phyloP scores from a whole-genome alignment of 1,140 invertebrate species.

The Daktulosphaira vitifoliae region DNA sequence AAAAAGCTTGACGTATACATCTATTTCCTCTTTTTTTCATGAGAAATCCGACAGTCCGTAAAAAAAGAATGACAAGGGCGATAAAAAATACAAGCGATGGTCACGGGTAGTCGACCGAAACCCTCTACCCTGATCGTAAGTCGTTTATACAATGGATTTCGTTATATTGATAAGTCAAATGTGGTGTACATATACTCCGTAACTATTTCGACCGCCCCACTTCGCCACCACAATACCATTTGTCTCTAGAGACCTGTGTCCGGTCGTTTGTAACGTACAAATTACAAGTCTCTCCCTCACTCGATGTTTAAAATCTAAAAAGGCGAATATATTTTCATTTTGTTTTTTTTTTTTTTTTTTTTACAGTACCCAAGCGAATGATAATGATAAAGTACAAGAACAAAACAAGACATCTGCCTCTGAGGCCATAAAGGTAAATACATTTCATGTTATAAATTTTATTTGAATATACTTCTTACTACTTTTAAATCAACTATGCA shows the following conservation, averaged over 20 bases:
- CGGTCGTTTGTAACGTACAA: slow-evolving; percentile 19
- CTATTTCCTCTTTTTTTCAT: not conserved
- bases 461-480: no score
- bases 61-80: slow-evolving; percentile 5
- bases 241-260: not conserved
- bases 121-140: slow-evolving; percentile 6
- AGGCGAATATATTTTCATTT: slow-evolving; percentile 15
- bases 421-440: slow-evolving; percentile 13
- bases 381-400: not conserved
- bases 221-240: no score
- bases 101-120: slow-evolving; percentile 11
- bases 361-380: not conserved
- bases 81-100: slow-evolving; percentile 1
- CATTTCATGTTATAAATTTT: no score
- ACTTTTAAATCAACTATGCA: no score
- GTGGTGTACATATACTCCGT: no score
- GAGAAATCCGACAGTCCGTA: not conserved
- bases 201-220: no score
- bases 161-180: not conserved
- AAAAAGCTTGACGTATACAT: no score
- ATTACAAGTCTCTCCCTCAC: slow-evolving; percentile 14
- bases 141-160: not conserved
- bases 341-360: not conserved
- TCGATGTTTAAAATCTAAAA: slow-evolving; percentile 5
- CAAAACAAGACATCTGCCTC: not conserved